Base-by-base conservation (phyloP, 2,113 vertebrate species). In the Pongo abelii region DNA sequence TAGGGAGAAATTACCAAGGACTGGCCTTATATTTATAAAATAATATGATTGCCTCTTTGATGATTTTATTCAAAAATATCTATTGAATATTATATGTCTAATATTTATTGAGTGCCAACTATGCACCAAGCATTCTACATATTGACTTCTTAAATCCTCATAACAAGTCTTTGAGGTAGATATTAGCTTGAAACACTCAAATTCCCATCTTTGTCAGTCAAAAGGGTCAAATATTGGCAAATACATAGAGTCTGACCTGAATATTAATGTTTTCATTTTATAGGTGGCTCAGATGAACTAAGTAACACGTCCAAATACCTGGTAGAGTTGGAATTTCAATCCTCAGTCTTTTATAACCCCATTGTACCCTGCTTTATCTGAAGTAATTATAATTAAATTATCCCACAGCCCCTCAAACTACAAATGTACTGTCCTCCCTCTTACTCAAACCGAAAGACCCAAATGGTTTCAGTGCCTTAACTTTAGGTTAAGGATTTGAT, bases 121-220 rank as follows among this genome's bases (percentile, higher is more conserved):
- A 57, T 27, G 35, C 61, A 85, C 30, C 7, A 57, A 20, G 23
- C n/a, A 67, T n/a, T 92, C 81, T 84, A 67, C 6, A 59, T 79
- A 97, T 10, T 95, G 95, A 89, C 61, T 92, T 87, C 27, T 38
- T 89, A 97, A 94, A 80, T 72, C n/a, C 52, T 93, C 43, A 74
- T 40, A 55, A 46, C 14, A 91, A 83, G 91, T 72, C 64, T 59
- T 18, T 72, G 20, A 93, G 18, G 30, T 13, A 92, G 38, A 79
- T 95, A 86, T 84, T 93, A 95, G 70, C n/a, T 89, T 97, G 93
- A 96, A 83, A 48, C 32, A 77, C 38, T 55, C 90, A 74, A 83
- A 97, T 96, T 96, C 97, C 57, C 46, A 78, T 67, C 96, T 88
- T 80, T 55, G 4, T 91, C 55, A 74, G 23, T 94, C 84, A 91